Conservation (phyloP, 2,797 vertebrate genomes). For the Hafferia zeledoni region DNA sequence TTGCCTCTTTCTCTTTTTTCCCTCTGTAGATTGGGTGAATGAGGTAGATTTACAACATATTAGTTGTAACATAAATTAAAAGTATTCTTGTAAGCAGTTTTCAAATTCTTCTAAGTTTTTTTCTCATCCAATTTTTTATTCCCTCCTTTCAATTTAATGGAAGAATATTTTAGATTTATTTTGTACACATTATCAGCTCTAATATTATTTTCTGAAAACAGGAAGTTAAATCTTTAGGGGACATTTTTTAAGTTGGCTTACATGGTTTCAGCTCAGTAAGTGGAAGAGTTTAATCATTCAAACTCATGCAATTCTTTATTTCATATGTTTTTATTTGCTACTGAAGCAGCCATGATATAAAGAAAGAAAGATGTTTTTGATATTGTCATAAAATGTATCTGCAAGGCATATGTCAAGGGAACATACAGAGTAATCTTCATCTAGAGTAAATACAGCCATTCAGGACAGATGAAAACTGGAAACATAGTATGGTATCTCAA, state of each 20-base stretch:
- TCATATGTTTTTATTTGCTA: conserved; percentile 51
- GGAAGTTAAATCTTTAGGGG: conserved; percentile 36
- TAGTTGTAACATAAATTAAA: conserved; percentile 64
- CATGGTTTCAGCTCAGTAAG: conserved; percentile 33
- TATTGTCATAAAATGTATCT: conserved; percentile 56
- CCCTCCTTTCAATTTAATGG: not conserved
- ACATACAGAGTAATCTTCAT: conserved; percentile 62
- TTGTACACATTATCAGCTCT: conserved; percentile 1
- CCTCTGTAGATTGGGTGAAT: conserved; percentile 35
- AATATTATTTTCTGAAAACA: conserved; percentile 25
- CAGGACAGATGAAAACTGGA: conserved; percentile 47
- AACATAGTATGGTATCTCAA: conserved; percentile 41
- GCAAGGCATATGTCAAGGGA: conserved; percentile 62
- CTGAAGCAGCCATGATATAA: conserved; percentile 14
- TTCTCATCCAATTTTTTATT: not conserved
- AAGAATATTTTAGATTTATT: not conserved
- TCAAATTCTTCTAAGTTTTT: conserved; percentile 24
- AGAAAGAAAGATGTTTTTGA: not conserved
- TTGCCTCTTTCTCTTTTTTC: not conserved
- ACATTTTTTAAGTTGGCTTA: conserved; percentile 27
- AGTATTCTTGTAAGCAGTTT: conserved; percentile 41
- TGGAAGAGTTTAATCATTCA: conserved; percentile 41
- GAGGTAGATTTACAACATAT: conserved; percentile 48
- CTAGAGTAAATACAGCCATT: conserved; percentile 62
- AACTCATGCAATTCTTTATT: conserved; percentile 33